Evolutionary conservation across 2,888 invertebrate species (phyloP).

Genomic region (Holacanthella duospinosa): DNA sequence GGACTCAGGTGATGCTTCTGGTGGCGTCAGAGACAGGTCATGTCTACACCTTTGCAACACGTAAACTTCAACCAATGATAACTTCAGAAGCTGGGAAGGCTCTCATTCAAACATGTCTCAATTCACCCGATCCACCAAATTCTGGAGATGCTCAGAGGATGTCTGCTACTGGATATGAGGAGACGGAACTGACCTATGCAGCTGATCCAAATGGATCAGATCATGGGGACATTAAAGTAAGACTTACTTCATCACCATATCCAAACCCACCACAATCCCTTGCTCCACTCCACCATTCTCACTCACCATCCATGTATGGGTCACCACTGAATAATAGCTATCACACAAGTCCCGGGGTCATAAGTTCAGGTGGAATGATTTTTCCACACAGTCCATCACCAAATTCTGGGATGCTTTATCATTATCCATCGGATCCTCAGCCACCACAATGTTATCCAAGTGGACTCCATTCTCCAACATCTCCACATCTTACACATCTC

Average conservation of each 20-base stretch:
- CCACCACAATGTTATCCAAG: conserved; percentile 37
- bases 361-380: conserved; percentile 34
- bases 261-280: conserved; percentile 25
- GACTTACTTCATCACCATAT: conserved; percentile 37
- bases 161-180: conserved; percentile 97
- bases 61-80: conserved; percentile 98
- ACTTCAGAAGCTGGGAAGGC: conserved; percentile 75
- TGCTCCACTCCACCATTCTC: conserved; percentile 36
- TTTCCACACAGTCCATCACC: conserved; percentile 37
- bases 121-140: conserved; percentile 74
- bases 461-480: conserved; percentile 37
- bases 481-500: conserved; percentile 34
- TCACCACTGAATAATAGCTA: conserved; percentile 37
- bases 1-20: conserved; percentile 98
- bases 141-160: conserved; percentile 72
- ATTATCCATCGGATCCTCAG: conserved; percentile 37
- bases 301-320: conserved; percentile 37
- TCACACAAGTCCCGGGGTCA: conserved; percentile 31
- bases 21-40: conserved; percentile 98
- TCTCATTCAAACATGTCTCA: conserved; percentile 95
- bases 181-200: conserved; percentile 87
- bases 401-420: conserved; percentile 36
- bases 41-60: conserved; percentile 98
- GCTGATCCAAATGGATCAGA: conserved; percentile 37
- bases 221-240: conserved; percentile 38